Conservation (phyloP, 1,140 invertebrate genomes). For the Patella vulgata region DNA sequence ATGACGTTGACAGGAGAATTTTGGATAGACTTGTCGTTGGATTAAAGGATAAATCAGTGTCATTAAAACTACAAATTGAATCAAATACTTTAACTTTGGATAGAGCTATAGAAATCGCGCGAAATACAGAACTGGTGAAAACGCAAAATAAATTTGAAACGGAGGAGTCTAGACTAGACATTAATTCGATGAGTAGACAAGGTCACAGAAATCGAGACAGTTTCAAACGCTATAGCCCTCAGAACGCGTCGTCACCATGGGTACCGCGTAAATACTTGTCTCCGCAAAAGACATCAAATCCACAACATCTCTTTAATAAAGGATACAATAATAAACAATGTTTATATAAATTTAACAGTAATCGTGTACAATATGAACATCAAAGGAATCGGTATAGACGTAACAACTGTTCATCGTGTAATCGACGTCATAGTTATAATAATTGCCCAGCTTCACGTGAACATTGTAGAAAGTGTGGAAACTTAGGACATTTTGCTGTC, state of each 20-base stretch:
- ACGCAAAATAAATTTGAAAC: slow-evolving; percentile 15
- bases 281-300: too few species aligned
- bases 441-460: slow-evolving; percentile 7
- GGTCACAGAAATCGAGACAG: neutral
- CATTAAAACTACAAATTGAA: slow-evolving; percentile 26
- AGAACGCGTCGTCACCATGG: neutral
- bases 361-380: too few species aligned
- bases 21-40: slow-evolving; percentile 25
- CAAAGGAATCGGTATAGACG: too few species aligned
- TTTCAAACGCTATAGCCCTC: neutral
- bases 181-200: neutral
- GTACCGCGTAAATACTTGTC: neutral
- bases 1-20: slow-evolving; percentile 17
- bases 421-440: neutral
- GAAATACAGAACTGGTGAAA: slow-evolving; percentile 24
- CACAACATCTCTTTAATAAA: too few species aligned
- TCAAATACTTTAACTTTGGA: slow-evolving; percentile 15
- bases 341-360: neutral
- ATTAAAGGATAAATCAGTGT: slow-evolving; percentile 12
- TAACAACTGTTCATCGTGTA: neutral
- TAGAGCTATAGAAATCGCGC: slow-evolving; percentile 12
- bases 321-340: neutral
- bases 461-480: slow-evolving; percentile 2
- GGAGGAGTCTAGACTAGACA: neutral
- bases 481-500: slow-evolving; percentile 17